Evolutionary conservation across 2,113 vertebrate genomes (phyloP).

Genomic region (Aix galericulata): DNA sequence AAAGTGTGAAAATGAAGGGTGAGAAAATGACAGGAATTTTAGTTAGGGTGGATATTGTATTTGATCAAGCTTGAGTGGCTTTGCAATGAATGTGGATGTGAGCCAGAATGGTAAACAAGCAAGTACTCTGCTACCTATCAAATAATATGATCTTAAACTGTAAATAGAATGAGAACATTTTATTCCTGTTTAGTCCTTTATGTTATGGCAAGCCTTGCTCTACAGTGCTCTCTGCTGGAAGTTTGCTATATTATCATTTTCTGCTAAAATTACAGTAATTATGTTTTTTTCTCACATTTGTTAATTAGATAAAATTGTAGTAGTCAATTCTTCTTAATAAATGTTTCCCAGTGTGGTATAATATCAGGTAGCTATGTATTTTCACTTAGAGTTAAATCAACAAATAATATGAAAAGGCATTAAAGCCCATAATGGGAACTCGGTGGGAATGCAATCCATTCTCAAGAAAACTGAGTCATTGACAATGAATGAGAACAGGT

Average conservation of each 20-base stretch:
- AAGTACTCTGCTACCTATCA: not conserved
- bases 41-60: not conserved
- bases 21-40: not conserved
- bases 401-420: not conserved
- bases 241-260: not conserved
- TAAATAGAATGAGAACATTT: not conserved
- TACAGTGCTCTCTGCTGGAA: conserved; percentile 67
- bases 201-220: not conserved
- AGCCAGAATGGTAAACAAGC: conserved; percentile 1
- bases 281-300: not conserved
- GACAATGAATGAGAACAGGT: not conserved
- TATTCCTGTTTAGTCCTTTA: not conserved
- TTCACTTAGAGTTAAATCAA: not conserved
- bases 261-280: not conserved
- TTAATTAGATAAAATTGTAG: not conserved
- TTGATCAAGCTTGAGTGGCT: accelerated
- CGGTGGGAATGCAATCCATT: accelerated
- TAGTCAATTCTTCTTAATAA: not conserved
- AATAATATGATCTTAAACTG: not conserved
- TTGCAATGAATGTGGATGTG: not conserved
- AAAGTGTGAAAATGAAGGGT: not conserved
- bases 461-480: not conserved
- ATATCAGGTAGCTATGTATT: not conserved
- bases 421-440: not conserved
- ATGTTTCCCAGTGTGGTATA: not conserved